phyloP scores from a whole-genome alignment of 2,113 vertebrate genomes.

The Astatotilapia flaviijosephi region DNA sequence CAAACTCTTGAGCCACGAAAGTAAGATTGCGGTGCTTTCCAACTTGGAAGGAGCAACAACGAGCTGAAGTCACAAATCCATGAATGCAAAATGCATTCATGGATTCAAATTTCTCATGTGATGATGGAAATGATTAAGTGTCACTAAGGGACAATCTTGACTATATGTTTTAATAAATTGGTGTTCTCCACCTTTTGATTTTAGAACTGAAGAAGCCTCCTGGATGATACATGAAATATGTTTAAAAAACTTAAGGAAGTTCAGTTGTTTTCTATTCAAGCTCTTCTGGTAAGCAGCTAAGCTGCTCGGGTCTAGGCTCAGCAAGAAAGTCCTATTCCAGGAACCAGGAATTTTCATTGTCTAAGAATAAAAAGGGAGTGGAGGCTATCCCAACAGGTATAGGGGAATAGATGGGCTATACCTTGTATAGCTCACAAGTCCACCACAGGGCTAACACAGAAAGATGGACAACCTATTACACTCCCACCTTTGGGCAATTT shows the following conservation, averaged over 20 bases:
- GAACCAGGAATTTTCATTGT: not conserved
- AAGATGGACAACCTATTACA: not conserved
- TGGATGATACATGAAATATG: not conserved
- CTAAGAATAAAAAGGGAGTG: not conserved
- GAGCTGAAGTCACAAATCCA: not conserved
- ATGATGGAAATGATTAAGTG: not conserved
- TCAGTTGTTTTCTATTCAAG: not conserved
- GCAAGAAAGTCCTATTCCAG: not conserved
- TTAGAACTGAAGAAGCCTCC: not conserved
- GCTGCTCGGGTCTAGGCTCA: not conserved
- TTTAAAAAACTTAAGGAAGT: not conserved
- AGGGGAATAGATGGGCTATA: not conserved
- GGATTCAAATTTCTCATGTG: not conserved
- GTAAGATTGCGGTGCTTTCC: not conserved
- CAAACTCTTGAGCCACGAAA: not conserved
- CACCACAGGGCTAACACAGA: not conserved
- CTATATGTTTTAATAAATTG: not conserved
- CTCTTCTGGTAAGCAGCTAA: not conserved
- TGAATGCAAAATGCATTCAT: not conserved
- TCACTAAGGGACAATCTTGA: not conserved
- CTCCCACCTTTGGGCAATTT: not conserved
- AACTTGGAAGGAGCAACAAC: not conserved
- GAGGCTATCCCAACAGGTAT: not conserved
- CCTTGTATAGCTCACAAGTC: not conserved
- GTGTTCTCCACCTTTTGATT: not conserved